phyloP scores from a whole-genome alignment of 2,113 vertebrate species.

The Mirounga angustirostris region DNA sequence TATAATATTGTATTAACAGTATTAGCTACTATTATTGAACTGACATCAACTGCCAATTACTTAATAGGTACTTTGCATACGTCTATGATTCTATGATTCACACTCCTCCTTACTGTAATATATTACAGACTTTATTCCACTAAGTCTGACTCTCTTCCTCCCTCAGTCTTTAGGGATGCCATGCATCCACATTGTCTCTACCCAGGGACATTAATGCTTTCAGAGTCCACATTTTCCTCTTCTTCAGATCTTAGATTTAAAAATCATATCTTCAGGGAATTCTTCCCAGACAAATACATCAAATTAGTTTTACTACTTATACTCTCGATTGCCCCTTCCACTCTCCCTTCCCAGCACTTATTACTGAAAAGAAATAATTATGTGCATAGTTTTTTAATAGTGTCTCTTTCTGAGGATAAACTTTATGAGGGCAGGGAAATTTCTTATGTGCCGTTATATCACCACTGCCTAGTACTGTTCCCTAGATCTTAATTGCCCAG shows the following conservation, averaged over 20 bases:
- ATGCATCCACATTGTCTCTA: accelerated
- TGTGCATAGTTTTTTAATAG: background rate
- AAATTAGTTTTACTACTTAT: background rate
- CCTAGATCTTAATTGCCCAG: background rate
- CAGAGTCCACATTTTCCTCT: background rate
- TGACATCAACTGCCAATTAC: background rate
- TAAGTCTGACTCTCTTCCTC: background rate
- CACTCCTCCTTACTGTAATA: background rate
- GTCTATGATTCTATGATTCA: background rate
- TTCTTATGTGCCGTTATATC: background rate
- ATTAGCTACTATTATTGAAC: background rate
- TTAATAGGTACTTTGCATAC: background rate
- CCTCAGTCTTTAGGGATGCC: background rate
- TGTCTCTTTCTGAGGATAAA: background rate
- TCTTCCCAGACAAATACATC: background rate
- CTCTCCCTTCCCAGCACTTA: background rate
- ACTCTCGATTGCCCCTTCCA: background rate
- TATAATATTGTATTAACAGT: background rate
- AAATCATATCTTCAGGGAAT: background rate
- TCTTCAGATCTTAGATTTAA: background rate
- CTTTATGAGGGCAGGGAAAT: background rate
- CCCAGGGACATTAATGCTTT: background rate
- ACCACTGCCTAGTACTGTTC: background rate
- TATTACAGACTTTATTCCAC: background rate
- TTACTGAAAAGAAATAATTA: background rate